Evolutionary conservation across 2,888 invertebrate genomes (phyloP), one percentile per base, ranked within the genome.

Genomic region (Dysmachus trigonus): DNA sequence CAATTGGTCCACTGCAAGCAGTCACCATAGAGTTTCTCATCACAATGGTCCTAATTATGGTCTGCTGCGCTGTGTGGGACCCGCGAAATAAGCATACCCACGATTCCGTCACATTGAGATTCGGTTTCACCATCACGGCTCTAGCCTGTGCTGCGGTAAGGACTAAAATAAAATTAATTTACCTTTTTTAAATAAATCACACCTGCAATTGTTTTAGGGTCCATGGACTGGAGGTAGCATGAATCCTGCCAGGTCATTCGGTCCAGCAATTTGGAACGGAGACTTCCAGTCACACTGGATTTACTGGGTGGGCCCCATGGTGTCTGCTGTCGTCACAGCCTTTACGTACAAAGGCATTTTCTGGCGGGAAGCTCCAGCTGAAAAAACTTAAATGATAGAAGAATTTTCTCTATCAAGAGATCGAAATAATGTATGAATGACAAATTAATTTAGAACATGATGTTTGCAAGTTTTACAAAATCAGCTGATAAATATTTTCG

Each of bases 171-270:
- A 27, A 35, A 22, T 62, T 62, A 31, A n/a, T 7, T 38, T 47
- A 71, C 31, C 51, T 72, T 79, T 53, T n/a, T 82, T 10, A 22
- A 18, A 62, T 62, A 47, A 47, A 6, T 41, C 3, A 41, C 38
- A 3, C 27, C 13, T 30, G 0, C 83, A 86, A 86, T 82, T 33
- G 77, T 91, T 92, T 71, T 91, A 96, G 96, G 95, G 95, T 4
- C 94, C 95, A 1, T 93, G 94, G 88, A 96, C 96, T 0, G 97
- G 98, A 22, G 95, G 97, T 87, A 97, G 97, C 91, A 97, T 98
- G 98, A 98, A 98, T 93, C 97, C 98, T 0, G 98, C 98, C 0
- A 94, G 98, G 88, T 96, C 96, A 82, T 95, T 98, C 90, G 98
- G 98, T 30, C 96, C 97, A 0, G 96, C 96, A 0, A 88, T 96